Conservation (phyloP, 2,113 vertebrate species). For the Odocoileus hemionus region DNA sequence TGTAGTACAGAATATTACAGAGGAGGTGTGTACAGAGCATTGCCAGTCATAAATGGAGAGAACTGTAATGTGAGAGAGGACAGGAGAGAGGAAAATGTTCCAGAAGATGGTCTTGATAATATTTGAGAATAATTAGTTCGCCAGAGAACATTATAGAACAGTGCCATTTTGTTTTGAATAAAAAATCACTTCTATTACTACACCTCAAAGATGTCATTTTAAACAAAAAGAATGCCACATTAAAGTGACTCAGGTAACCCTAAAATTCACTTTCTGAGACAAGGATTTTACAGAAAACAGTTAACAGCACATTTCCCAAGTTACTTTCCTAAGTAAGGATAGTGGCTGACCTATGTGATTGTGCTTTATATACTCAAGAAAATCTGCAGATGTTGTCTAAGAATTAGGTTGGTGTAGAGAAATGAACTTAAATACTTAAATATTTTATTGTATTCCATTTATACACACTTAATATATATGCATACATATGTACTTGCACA, state of each 20-base stretch:
- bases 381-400: neutral
- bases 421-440: neutral
- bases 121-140: neutral
- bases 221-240: neutral
- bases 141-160: neutral
- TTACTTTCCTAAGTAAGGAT: neutral
- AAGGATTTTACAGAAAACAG: neutral
- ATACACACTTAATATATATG: neutral
- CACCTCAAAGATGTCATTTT: neutral
- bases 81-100: neutral
- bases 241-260: neutral
- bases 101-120: neutral
- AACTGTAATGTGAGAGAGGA: neutral
- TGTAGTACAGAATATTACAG: neutral
- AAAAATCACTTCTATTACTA: neutral
- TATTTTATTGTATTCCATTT: neutral
- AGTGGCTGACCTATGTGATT: neutral
- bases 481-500: neutral
- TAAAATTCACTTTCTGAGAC: neutral
- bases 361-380: neutral
- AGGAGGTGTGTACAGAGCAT: neutral
- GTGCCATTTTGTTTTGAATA: neutral
- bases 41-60: neutral
- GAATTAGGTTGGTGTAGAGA: neutral
- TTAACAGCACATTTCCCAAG: neutral